Base-by-base conservation (phyloP, 2,113 vertebrate genomes). In the Clupea harengus region DNA sequence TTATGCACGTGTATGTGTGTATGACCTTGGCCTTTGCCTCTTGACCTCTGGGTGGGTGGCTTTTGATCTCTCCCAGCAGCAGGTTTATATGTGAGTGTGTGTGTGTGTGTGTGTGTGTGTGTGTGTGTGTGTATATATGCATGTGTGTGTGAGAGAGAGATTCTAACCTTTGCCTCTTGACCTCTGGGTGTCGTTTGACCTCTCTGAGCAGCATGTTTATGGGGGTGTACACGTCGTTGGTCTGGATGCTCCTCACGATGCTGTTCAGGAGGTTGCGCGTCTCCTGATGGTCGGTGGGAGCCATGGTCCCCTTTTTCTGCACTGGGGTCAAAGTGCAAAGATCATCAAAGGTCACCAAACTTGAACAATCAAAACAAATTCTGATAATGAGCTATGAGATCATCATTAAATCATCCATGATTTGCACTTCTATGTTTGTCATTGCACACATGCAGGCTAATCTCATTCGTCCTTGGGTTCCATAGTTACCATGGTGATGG, bases 181-280 rank as follows among this genome's bases (percentile, higher is more conserved):
- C 86, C 45, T 95, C 95, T 45, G 95, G 95, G 1, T 92, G 94
- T 81, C 57, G 95, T 92, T 92, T 97, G 93, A 94, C 90, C 91
- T 96, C 95, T 54, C 94, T 86, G 57, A 96, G 89, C 20, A 99
- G 93, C 75, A 97, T 92, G 90, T 92, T 95, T 90, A 99, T 98
- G 0, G 98, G 98, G 45, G 95, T 96, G n/a, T 95, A 94, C 44
- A 99, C 96, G 11, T 99, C 94, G 50, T 99, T 99, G 88, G 95
- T 95, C 85, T 98, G 97, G 93, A 99, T 99, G 89, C 94, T 97
- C 75, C 96, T 93, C 82, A 95, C 97, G 82, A 99, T 96, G 45
- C 91, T 95, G 90, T 99, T 98, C 54, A 98, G 94, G 88, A 99
- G 96, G 82, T 93, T 89, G 4, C 93, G 95, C 80, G 91, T 95